phyloP scores from a whole-genome alignment of 1,140 invertebrate genomes.

The Drosophila orosa region DNA sequence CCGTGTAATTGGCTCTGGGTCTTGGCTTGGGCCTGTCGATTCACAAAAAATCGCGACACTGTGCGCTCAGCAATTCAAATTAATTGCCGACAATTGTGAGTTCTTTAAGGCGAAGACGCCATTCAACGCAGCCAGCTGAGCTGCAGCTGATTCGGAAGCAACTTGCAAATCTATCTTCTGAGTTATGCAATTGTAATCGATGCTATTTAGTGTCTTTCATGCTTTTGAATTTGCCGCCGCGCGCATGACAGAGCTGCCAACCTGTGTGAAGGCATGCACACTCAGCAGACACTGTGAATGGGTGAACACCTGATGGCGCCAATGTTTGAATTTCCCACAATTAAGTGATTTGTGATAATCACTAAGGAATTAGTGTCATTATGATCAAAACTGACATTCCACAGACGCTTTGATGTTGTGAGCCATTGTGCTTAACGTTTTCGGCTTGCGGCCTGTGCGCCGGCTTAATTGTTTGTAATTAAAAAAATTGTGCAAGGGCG shows the following conservation, averaged over 20 bases:
- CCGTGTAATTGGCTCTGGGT: slow-evolving; percentile 67
- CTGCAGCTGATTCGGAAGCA: slow-evolving; percentile 16
- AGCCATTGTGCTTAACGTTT: slow-evolving; percentile 44
- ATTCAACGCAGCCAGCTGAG: slow-evolving; percentile 53
- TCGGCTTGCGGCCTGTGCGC: slow-evolving; percentile 39
- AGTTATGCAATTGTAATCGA: slow-evolving; percentile 46
- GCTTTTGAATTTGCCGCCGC: not conserved
- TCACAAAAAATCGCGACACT: slow-evolving; percentile 67
- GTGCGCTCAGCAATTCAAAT: slow-evolving; percentile 76
- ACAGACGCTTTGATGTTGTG: slow-evolving; percentile 24
- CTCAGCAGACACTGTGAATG: not conserved
- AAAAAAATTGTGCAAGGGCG: slow-evolving; percentile 82
- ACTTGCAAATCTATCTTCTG: not conserved
- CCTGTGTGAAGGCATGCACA: not conserved
- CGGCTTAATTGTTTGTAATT: slow-evolving; percentile 80
- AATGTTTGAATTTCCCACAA: not conserved
- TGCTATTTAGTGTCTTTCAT: not conserved
- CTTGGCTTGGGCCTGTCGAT: slow-evolving; percentile 53
- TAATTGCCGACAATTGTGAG: slow-evolving; percentile 78
- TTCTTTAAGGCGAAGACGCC: slow-evolving; percentile 72
- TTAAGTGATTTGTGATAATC: slow-evolving; percentile 23
- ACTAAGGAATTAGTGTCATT: slow-evolving; percentile 43
- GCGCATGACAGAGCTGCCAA: not conserved
- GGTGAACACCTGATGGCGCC: not conserved
- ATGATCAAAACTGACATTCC: slow-evolving; percentile 8